These are phyloP conservation scores for Corbicula japonica DNA, from an alignment of 2,888 invertebrate species.

Conservation along the genomic window DNA sequence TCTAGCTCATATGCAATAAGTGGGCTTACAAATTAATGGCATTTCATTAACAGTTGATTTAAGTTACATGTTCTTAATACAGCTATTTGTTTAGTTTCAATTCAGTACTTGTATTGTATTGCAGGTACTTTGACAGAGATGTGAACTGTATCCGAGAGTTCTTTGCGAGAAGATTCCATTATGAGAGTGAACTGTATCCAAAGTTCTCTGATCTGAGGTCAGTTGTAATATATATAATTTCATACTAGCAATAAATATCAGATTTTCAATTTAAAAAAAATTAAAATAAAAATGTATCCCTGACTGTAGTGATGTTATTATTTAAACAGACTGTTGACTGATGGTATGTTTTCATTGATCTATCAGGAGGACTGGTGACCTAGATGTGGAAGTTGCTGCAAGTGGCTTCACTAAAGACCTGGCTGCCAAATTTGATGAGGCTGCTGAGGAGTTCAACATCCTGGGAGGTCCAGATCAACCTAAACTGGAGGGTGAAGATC, in stretches of 20 bases:
- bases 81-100: not conserved
- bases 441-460: slow-evolving; percentile 77
- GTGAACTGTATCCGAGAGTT: slow-evolving; percentile 96
- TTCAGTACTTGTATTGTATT: slow-evolving; percentile 17
- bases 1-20: too few species aligned
- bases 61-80: too few species aligned
- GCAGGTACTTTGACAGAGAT: slow-evolving; percentile 97
- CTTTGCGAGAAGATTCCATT: slow-evolving; percentile 95
- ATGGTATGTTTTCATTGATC: not conserved
- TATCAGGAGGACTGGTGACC: slow-evolving; percentile 91
- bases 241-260: slow-evolving; percentile 9
- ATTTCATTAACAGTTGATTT: too few species aligned
- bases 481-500: slow-evolving; percentile 53
- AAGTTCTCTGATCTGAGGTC: slow-evolving; percentile 86
- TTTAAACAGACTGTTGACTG: too few species aligned
- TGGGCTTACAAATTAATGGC: too few species aligned
- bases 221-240: slow-evolving; percentile 48
- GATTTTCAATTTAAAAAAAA: not conserved
- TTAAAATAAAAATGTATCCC: not conserved
- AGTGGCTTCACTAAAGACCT: slow-evolving; percentile 95
- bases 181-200: slow-evolving; percentile 91
- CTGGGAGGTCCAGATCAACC: slow-evolving; percentile 72
- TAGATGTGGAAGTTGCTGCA: slow-evolving; percentile 96
- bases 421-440: slow-evolving; percentile 87
- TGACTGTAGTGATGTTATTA: too few species aligned